phyloP scores from a whole-genome alignment of 2,888 invertebrate genomes.

The Platycheirus rosarum region DNA sequence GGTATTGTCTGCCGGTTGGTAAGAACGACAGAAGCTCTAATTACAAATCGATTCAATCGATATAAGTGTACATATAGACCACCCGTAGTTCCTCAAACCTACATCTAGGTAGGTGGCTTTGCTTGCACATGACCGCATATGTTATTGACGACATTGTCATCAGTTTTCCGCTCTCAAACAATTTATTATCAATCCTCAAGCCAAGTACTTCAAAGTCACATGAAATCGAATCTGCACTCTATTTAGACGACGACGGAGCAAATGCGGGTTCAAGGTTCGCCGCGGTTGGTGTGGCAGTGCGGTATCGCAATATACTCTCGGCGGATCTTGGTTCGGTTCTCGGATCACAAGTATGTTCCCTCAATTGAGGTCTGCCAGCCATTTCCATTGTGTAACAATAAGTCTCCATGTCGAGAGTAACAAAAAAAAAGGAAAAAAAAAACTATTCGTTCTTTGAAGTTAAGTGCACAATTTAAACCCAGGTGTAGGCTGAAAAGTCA shows the following conservation, averaged over 20 bases:
- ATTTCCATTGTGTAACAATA: slow-evolving; percentile 41
- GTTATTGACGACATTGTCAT: slow-evolving; percentile 1
- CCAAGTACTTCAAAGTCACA: slow-evolving; percentile 43
- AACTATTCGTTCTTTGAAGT: slow-evolving; percentile 35
- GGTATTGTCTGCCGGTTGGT: background rate
- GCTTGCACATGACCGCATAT: slow-evolving; percentile 15
- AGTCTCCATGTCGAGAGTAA: slow-evolving; percentile 37
- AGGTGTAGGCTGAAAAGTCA: slow-evolving; percentile 45
- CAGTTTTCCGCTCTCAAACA: slow-evolving; percentile 45
- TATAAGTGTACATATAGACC: too few relatives aligned
- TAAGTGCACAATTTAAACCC: slow-evolving; percentile 54
- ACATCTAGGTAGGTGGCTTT: background rate
- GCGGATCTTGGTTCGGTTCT: background rate
- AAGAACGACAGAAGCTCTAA: slow-evolving; percentile 43
- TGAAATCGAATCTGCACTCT: slow-evolving; percentile 63
- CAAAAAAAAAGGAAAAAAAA: background rate
- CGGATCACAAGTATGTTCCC: slow-evolving; percentile 17
- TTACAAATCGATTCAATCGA: slow-evolving; percentile 67
- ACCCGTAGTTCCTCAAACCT: slow-evolving; percentile 4
- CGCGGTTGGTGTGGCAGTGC: background rate
- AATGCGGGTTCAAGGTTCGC: slow-evolving; percentile 61
- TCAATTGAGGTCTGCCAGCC: slow-evolving; percentile 21
- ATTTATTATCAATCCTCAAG: slow-evolving; percentile 53
- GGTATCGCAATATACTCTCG: background rate
- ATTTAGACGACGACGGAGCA: slow-evolving; percentile 42